Conservation (phyloP, 2,888 invertebrate species). For the Megamerina dolium region DNA sequence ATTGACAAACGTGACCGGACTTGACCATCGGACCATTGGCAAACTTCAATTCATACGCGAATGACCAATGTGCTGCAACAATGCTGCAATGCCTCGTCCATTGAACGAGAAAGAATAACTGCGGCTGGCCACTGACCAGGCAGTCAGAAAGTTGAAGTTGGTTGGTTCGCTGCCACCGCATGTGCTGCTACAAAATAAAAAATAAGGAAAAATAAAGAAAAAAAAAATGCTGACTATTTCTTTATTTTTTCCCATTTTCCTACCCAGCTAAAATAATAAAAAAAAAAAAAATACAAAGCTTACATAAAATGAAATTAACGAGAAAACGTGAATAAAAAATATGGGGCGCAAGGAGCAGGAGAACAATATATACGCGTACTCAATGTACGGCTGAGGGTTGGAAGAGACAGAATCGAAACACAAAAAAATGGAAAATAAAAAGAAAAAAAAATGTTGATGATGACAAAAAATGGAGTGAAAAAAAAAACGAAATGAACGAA, state of each 20-base stretch:
- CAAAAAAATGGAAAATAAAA: too few relatives aligned
- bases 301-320: slow-evolving; percentile 4
- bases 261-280: slow-evolving; percentile 2
- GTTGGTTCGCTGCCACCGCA: slow-evolving; percentile 27
- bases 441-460: too few relatives aligned
- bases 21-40: background rate
- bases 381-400: too few relatives aligned
- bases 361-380: background rate
- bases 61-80: slow-evolving; percentile 1
- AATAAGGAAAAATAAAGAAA: slow-evolving; percentile 7
- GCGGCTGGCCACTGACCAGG: slow-evolving; percentile 44
- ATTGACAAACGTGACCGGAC: background rate
- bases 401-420: too few relatives aligned
- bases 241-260: slow-evolving; percentile 10
- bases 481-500: too few relatives aligned
- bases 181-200: slow-evolving; percentile 2
- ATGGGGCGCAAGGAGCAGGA: background rate
- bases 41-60: slow-evolving; percentile 1
- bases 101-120: slow-evolving; percentile 19
- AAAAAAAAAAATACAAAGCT: slow-evolving; percentile 5
- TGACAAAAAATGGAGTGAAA: too few relatives aligned
- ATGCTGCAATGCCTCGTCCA: slow-evolving; percentile 1
- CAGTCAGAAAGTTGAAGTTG: slow-evolving; percentile 45
- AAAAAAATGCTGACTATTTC: slow-evolving; percentile 5
- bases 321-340: background rate